Evolutionary conservation across 2,888 invertebrate species (phyloP).

Genomic region (Xylocampa areola): DNA sequence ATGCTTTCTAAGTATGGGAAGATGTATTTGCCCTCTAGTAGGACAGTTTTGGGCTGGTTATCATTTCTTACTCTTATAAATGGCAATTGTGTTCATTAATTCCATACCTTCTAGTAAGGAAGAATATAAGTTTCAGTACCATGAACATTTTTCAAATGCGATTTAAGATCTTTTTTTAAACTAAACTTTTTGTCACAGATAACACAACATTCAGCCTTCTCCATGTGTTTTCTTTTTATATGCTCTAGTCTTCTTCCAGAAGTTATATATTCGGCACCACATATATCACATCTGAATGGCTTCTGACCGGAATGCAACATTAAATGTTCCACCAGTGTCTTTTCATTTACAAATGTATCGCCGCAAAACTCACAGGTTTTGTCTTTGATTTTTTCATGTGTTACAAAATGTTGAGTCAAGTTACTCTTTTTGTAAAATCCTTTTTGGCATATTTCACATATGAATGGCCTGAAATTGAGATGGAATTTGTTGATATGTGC

Average conservation of each 20-base stretch:
- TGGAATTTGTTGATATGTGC: conserved; percentile 76
- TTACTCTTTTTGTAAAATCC: conserved; percentile 75
- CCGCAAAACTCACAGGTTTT: conserved; percentile 76
- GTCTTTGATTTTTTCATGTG: conserved; percentile 64
- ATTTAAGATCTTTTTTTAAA: conserved; percentile 73
- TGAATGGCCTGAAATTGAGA: conserved; percentile 66
- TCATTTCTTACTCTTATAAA: conserved; percentile 34
- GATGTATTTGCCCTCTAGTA: too few species aligned
- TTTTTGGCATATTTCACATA: conserved; percentile 71
- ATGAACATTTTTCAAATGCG: conserved; percentile 72
- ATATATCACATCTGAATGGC: conserved; percentile 72
- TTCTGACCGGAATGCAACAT: conserved; percentile 71
- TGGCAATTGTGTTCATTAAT: conserved; percentile 35
- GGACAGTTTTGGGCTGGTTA: too few species aligned
- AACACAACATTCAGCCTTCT: conserved; percentile 67
- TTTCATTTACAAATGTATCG: conserved; percentile 69
- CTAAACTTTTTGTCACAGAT: conserved; percentile 76
- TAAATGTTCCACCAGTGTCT: conserved; percentile 72
- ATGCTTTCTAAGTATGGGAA: too few species aligned
- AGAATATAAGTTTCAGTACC: conserved; percentile 36
- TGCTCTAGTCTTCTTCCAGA: conserved; percentile 75
- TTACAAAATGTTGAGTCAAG: conserved; percentile 67
- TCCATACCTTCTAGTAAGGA: conserved; percentile 33
- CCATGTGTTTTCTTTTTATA: conserved; percentile 72
- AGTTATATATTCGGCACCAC: conserved; percentile 70